Evolutionary conservation across 2,888 invertebrate species (phyloP), one percentile per base, ranked within the genome.

Genomic region (Andrena camellia): DNA sequence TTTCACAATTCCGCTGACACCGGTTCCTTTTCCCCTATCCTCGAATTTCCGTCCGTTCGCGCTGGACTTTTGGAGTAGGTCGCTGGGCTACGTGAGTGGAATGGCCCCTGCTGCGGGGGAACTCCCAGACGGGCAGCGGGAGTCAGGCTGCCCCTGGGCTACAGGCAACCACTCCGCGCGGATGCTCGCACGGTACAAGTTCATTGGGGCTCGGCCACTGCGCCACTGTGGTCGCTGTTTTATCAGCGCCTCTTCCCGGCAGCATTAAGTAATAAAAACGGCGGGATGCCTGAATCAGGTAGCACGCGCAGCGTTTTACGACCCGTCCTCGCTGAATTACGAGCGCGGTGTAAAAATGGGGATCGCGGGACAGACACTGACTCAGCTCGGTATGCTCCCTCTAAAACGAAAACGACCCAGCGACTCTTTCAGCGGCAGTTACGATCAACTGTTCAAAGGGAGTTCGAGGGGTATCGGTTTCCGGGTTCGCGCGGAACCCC

Each of bases 251-350:
- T 17, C 50, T 52, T 50, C 29, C 31, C 42, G 50, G n/a, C 17
- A 17, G 68, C 77, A 64, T 73, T 64, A 57, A 73, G 64, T 64
- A 48, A 73, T 78, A 81, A 78, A 78, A 72, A 67, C 60, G 35
- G 31, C n/a, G 57, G 42, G 52, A 68, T 78, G 66, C 67, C 71
- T 54, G 79, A 77, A 80, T 80, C 78, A 42, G 62, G 78, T 57
- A 48, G 13, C 57, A 8, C 50, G 29, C 5, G 70, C 17, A n/a
- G 20, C 60, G 54, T 68, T 81, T 81, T 78, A 78, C 78, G 70
- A 71, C 35, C 20, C 42, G 17, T 42, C 35, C 57, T 13, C 17
- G 48, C 8, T 68, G 78, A 81, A 67, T 81, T 68, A 78, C 63
- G 57, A 78, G 26, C 62, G 48, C 5, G 48, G 48, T 50, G 54